Conservation (phyloP, 1,140 invertebrate species). For the Popillia japonica region DNA sequence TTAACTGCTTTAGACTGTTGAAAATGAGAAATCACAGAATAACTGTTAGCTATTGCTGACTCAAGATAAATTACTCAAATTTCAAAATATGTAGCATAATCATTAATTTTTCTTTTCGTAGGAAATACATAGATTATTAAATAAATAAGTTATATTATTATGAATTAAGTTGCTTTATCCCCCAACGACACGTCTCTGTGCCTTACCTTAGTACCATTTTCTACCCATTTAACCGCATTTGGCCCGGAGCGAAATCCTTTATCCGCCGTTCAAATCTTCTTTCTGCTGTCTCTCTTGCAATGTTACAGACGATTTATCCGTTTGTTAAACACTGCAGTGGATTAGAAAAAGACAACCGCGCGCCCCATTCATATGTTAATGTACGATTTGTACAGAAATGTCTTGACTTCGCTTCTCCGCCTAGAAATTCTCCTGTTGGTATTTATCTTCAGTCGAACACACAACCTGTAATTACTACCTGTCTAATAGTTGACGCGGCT, state of each 20-base stretch:
- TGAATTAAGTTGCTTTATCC: not conserved
- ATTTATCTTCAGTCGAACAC: not conserved
- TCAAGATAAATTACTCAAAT: no score
- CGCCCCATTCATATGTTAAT: constrained; percentile 23
- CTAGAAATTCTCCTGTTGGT: not conserved
- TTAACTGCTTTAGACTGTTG: no score
- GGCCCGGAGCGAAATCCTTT: not conserved
- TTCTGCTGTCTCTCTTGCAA: not conserved
- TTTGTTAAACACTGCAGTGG: not conserved
- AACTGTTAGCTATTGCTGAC: no score
- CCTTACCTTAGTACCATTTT: not conserved
- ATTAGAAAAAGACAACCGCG: not conserved
- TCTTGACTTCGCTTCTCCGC: not conserved
- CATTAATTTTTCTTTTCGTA: no score
- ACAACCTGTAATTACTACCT: constrained; percentile 32
- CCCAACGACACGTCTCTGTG: not conserved
- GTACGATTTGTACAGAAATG: constrained; percentile 11
- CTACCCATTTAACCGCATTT: not conserved
- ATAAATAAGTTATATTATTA: no score
- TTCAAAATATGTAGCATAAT: no score
- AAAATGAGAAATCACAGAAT: no score
- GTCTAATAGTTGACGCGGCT: constrained; percentile 17
- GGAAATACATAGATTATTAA: no score
- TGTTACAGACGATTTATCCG: constrained; percentile 29
- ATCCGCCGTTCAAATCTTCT: not conserved